Evolutionary conservation across 2,888 invertebrate genomes (phyloP).

Genomic region (Phragmatobia fuliginosa): DNA sequence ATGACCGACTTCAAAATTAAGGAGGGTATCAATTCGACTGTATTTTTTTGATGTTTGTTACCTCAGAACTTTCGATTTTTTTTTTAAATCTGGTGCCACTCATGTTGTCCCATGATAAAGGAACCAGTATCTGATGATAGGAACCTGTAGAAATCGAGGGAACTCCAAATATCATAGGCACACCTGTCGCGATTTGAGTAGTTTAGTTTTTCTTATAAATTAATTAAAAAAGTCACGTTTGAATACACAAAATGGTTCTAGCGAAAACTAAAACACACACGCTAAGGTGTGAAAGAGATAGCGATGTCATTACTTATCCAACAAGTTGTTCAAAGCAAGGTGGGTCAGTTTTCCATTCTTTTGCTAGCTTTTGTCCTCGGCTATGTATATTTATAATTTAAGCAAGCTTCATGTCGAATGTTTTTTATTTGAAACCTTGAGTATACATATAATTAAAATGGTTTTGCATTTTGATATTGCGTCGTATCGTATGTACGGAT

Average conservation of each 20-base stretch:
- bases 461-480: not conserved
- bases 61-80: too few relatives aligned
- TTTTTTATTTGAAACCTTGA: not conserved
- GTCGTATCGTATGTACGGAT: not conserved
- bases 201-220: not conserved
- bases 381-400: constrained; percentile 2
- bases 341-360: not conserved
- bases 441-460: not conserved
- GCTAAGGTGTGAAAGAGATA: not conserved
- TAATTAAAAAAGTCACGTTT: too few relatives aligned
- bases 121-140: too few relatives aligned
- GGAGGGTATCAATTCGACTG: too few relatives aligned
- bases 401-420: not conserved
- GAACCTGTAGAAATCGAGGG: too few relatives aligned
- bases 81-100: too few relatives aligned
- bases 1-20: too few relatives aligned
- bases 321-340: not conserved
- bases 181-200: too few relatives aligned
- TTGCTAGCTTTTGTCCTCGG: not conserved
- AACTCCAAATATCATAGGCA: too few relatives aligned
- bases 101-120: too few relatives aligned
- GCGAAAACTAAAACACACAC: not conserved
- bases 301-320: not conserved
- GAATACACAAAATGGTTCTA: not conserved
- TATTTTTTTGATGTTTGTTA: too few relatives aligned